Percentiles rank a stretch among this genome's conserved stretches.
These are phyloP conservation scores for Catocala sponsa DNA, from an alignment of 2,888 invertebrate species.

Conservation along the genomic window DNA sequence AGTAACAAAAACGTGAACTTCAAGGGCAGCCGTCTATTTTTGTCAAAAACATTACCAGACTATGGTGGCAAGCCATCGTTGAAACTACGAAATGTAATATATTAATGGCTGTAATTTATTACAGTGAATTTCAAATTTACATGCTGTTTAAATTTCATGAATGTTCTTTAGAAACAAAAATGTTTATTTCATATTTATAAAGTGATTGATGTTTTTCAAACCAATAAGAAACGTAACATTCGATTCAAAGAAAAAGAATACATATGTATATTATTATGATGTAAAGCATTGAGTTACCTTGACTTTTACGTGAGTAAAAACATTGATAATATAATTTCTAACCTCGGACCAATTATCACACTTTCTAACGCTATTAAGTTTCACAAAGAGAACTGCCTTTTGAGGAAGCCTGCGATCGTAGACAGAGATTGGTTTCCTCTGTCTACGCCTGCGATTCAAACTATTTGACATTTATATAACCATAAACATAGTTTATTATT, in stretches of 20 bases:
- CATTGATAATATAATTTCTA: constrained; percentile 13
- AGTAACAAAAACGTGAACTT: constrained; percentile 16
- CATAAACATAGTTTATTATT: not conserved
- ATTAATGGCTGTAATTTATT: constrained; percentile 16
- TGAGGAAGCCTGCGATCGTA: constrained; percentile 5
- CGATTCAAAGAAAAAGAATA: not conserved
- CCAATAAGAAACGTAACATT: not conserved
- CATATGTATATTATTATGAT: not conserved
- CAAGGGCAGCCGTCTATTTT: constrained; percentile 18
- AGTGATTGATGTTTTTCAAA: not conserved
- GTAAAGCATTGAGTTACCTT: constrained; percentile 15
- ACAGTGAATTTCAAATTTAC: constrained; percentile 23
- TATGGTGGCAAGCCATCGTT: constrained; percentile 14
- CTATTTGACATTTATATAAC: constrained; percentile 12
- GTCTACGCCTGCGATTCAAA: no score
- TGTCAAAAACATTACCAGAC: constrained; percentile 13
- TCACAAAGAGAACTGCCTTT: constrained; percentile 8
- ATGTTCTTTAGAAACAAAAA: constrained; percentile 12
- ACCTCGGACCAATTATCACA: no score
- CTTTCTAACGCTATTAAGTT: constrained; percentile 4
- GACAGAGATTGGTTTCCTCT: no score
- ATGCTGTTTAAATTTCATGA: constrained; percentile 6
- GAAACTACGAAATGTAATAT: constrained; percentile 10
- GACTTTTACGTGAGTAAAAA: constrained; percentile 6
- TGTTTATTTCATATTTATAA: not conserved